Conservation (phyloP, 1,140 invertebrate genomes). For the Watersipora subatra region DNA sequence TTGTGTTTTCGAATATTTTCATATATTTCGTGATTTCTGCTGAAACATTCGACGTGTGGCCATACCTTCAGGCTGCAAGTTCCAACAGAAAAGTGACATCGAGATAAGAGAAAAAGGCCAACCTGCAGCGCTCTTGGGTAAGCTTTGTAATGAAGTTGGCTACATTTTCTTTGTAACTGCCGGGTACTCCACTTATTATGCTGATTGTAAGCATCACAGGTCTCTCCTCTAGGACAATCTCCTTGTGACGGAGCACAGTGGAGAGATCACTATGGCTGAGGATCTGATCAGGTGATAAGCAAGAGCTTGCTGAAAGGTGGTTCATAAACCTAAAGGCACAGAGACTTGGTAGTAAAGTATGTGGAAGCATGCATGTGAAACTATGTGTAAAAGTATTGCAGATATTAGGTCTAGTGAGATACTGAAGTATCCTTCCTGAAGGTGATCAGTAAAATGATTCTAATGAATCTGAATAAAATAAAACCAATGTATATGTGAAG, state of each 20-base stretch:
- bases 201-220: slow-evolving; percentile 24
- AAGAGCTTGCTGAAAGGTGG: slow-evolving; percentile 4
- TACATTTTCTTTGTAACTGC: slow-evolving; percentile 24
- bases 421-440: too few relatives aligned
- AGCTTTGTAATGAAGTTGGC: slow-evolving; percentile 17
- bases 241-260: slow-evolving; percentile 1
- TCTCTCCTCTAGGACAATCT: background rate
- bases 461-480: too few relatives aligned
- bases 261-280: slow-evolving; percentile 6
- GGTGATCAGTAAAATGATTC: too few relatives aligned
- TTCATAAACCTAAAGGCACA: background rate
- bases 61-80: too few relatives aligned
- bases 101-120: background rate
- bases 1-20: too few relatives aligned
- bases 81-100: too few relatives aligned
- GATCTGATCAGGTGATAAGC: background rate
- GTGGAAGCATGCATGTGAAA: background rate
- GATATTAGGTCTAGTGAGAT: too few relatives aligned
- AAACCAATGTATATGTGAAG: too few relatives aligned
- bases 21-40: too few relatives aligned
- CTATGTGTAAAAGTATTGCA: background rate
- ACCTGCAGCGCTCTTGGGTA: slow-evolving; percentile 24
- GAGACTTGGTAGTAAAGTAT: slow-evolving; percentile 1
- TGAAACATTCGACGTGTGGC: too few relatives aligned
- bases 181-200: slow-evolving; percentile 24